A percentile compares a stretch with the other conserved stretches of the same genome.
These are phyloP conservation scores for Ptilodon capucinus DNA, from an alignment of 2,888 invertebrate genomes.

Conservation along the genomic window DNA sequence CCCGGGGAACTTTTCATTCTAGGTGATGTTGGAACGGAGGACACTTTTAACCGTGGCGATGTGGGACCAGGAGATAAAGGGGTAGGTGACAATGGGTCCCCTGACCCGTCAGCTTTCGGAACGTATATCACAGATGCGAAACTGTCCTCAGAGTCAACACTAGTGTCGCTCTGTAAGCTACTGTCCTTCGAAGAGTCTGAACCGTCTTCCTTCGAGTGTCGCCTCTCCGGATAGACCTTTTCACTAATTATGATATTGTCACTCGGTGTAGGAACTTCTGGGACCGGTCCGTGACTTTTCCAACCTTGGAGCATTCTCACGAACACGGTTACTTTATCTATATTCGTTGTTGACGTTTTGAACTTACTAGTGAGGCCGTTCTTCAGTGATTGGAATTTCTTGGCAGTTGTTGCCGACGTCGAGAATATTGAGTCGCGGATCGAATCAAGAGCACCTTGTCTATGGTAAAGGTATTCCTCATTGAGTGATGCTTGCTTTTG, in stretches of 20 bases:
- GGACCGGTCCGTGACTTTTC: slow-evolving; percentile 83
- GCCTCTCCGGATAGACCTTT: slow-evolving; percentile 83
- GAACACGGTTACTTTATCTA: slow-evolving; percentile 92
- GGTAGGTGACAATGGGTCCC: slow-evolving; percentile 83
- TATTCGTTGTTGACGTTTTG: slow-evolving; percentile 91
- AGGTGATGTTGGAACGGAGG: slow-evolving; percentile 91
- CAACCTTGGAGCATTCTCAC: slow-evolving; percentile 93
- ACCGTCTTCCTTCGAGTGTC: slow-evolving; percentile 93
- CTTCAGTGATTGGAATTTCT: slow-evolving; percentile 89
- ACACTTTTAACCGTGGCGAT: slow-evolving; percentile 84
- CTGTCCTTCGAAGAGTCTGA: slow-evolving; percentile 95
- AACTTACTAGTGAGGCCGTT: slow-evolving; percentile 92
- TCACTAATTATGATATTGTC: slow-evolving; percentile 73
- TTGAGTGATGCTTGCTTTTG: slow-evolving; percentile 95
- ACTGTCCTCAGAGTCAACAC: slow-evolving; percentile 96
- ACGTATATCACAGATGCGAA: slow-evolving; percentile 96
- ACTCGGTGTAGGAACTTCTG: slow-evolving; percentile 70
- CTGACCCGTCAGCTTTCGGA: slow-evolving; percentile 88
- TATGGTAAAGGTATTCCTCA: slow-evolving; percentile 90
- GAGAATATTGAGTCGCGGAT: slow-evolving; percentile 89
- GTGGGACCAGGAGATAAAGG: slow-evolving; percentile 84
- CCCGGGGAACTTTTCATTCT: slow-evolving; percentile 87
- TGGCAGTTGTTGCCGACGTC: slow-evolving; percentile 86
- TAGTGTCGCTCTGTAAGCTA: slow-evolving; percentile 96
- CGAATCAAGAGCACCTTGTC: slow-evolving; percentile 85